Conservation (phyloP, 2,888 invertebrate genomes). For the Allacma fusca region DNA sequence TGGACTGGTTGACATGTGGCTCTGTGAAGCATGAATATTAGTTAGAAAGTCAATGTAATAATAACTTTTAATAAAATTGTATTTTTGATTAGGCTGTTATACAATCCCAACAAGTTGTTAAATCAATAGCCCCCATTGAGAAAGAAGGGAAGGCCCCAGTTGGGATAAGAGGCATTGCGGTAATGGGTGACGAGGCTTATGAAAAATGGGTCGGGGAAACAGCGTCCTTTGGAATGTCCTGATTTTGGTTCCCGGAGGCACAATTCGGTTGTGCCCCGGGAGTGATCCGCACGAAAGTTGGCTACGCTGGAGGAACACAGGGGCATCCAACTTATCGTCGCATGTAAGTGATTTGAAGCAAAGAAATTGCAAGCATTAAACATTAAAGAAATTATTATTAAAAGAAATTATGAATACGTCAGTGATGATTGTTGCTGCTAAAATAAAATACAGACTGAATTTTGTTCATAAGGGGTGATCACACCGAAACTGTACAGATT, state of each 20-base stretch:
- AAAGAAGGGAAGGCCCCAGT: too few species aligned
- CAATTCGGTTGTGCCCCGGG: conserved; percentile 76
- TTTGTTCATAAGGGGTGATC: conserved; percentile 77
- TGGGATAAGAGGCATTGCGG: too few species aligned
- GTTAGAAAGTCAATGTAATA: too few species aligned
- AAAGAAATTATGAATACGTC: too few species aligned
- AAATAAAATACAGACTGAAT: not conserved
- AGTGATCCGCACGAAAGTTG: conserved; percentile 88
- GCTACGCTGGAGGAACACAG: conserved; percentile 87
- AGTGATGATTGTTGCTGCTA: not conserved
- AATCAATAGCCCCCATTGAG: too few species aligned
- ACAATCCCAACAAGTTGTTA: too few species aligned
- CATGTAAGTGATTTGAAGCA: conserved; percentile 73
- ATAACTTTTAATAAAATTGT: too few species aligned
- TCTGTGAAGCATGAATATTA: too few species aligned
- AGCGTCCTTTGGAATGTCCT: conserved; percentile 92
- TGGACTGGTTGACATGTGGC: too few species aligned
- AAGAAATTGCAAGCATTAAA: not conserved
- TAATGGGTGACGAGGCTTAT: conserved; percentile 49
- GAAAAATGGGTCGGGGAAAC: conserved; percentile 65
- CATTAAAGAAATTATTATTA: not conserved
- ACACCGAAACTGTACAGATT: conserved; percentile 92
- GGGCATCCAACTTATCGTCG: conserved; percentile 83
- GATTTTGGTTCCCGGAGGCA: conserved; percentile 91
- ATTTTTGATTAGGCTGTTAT: too few species aligned